phyloP scores from a whole-genome alignment of 1,140 invertebrate species.

The Apis mellifera region DNA sequence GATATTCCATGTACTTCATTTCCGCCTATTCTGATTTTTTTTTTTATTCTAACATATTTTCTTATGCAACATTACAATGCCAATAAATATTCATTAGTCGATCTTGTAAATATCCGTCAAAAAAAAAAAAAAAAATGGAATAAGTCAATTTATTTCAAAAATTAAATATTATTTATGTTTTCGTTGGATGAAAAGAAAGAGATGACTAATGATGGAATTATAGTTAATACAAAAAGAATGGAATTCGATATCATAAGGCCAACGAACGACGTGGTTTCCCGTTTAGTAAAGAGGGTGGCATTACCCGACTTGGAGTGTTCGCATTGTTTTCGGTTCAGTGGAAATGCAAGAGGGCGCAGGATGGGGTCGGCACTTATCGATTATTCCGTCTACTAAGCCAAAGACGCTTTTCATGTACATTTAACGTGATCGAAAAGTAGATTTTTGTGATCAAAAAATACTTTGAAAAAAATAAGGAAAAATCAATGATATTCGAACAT shows the following conservation, averaged over 20 bases:
- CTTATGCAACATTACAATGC: neutral
- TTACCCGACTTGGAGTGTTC: slow-evolving; percentile 35
- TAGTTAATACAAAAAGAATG: neutral
- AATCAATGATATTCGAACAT: neutral
- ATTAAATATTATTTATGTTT: neutral
- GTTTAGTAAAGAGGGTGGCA: slow-evolving; percentile 35
- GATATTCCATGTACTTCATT: slow-evolving; percentile 25
- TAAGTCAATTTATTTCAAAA: too few relatives aligned
- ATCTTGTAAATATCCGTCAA: neutral
- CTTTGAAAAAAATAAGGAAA: neutral
- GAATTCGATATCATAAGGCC: neutral
- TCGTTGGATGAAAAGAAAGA: neutral
- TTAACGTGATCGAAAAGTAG: slow-evolving; percentile 53
- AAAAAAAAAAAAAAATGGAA: neutral
- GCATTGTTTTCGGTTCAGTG: slow-evolving; percentile 65
- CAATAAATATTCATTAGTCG: neutral
- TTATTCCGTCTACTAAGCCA: slow-evolving; percentile 53
- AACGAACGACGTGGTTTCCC: slow-evolving; percentile 24
- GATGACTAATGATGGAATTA: neutral
- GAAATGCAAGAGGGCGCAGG: slow-evolving; percentile 51
- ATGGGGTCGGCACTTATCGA: slow-evolving; percentile 62
- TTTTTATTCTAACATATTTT: neutral
- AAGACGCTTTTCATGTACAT: slow-evolving; percentile 63
- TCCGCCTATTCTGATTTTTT: neutral
- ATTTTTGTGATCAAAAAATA: slow-evolving; percentile 42